Percentiles rank a stretch among this genome's conserved stretches.
Conservation (phyloP, 2,113 vertebrate genomes). For the Poecile atricapillus region DNA sequence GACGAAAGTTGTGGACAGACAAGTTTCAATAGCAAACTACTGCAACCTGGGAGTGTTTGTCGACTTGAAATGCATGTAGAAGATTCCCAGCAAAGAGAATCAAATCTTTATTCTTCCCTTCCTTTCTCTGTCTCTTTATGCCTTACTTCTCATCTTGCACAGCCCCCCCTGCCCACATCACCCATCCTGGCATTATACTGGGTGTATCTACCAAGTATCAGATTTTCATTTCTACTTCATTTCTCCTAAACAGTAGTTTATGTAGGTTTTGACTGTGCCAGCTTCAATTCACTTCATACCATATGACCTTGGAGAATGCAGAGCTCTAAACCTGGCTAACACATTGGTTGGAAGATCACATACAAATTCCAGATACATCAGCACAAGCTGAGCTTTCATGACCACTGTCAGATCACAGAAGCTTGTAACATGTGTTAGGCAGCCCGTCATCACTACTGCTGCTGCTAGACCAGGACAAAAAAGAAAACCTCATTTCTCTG, state of each 20-base stretch:
- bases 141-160: neutral
- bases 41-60: neutral
- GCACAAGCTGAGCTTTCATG: neutral
- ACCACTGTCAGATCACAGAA: neutral
- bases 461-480: neutral
- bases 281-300: neutral
- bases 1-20: neutral
- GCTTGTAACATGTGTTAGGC: neutral
- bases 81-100: neutral
- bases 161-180: fast-evolving
- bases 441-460: neutral
- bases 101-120: neutral
- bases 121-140: neutral
- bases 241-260: neutral
- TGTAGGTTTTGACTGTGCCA: neutral
- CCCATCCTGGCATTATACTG: neutral
- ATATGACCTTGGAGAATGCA: neutral
- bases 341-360: neutral
- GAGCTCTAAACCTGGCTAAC: neutral
- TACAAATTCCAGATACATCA: neutral
- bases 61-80: neutral
- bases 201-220: neutral
- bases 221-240: neutral
- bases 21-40: fast-evolving
- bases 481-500: neutral